A percentile compares a stretch with the other conserved stretches of the same genome.
phyloP scores from a whole-genome alignment of 2,888 invertebrate genomes.

The Helleia helle region DNA sequence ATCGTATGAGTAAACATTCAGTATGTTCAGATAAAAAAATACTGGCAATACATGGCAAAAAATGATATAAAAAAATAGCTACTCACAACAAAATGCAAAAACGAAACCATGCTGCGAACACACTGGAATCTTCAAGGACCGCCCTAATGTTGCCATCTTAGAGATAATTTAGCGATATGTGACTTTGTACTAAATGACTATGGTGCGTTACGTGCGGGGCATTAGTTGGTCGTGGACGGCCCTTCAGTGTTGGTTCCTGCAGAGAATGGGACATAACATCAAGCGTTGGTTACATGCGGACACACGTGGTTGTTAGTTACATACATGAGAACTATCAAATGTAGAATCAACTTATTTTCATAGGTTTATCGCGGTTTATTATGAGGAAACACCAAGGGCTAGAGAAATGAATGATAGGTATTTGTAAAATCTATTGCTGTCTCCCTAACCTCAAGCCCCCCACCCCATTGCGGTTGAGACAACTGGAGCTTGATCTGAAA shows the following conservation, averaged over 20 bases:
- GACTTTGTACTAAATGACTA: constrained; percentile 16
- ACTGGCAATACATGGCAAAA: constrained; percentile 9
- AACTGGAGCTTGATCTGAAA: no score
- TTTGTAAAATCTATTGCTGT: no score
- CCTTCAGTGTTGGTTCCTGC: constrained; percentile 69
- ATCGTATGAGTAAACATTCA: constrained; percentile 9
- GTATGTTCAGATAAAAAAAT: not conserved
- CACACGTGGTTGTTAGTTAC: constrained; percentile 44
- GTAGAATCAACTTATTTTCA: no score
- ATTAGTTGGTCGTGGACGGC: constrained; percentile 58
- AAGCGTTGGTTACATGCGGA: constrained; percentile 62
- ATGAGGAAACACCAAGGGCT: no score
- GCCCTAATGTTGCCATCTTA: constrained; percentile 30
- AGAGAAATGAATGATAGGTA: no score
- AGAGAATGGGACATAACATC: constrained; percentile 55
- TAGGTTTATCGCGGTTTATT: no score
- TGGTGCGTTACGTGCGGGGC: constrained; percentile 16
- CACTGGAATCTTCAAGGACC: constrained; percentile 51
- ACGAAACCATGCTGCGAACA: constrained; percentile 64
- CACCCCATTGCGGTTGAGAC: no score
- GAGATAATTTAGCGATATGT: constrained; percentile 11
- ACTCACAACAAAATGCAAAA: constrained; percentile 71
- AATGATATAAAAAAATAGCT: constrained; percentile 34
- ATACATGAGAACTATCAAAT: constrained; percentile 16
- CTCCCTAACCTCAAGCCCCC: no score